Percentiles rank a stretch among this genome's conserved stretches.
These are phyloP conservation scores for Chrysina gloriosa DNA, from an alignment of 2,888 invertebrate genomes.

Conservation along the genomic window DNA sequence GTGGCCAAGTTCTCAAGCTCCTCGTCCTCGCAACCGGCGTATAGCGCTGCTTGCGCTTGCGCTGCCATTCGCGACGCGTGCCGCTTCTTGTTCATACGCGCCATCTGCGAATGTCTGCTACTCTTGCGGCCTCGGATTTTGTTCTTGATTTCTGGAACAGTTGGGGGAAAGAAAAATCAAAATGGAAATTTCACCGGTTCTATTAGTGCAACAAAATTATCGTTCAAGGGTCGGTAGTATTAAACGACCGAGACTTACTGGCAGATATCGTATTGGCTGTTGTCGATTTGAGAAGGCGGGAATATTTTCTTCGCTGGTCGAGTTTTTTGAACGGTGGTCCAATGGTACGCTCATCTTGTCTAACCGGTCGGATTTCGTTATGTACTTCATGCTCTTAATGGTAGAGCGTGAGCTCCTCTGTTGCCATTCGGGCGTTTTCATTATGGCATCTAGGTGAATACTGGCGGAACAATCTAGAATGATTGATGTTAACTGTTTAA, in stretches of 20 bases:
- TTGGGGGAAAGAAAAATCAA: neutral
- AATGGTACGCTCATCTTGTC: constrained; percentile 54
- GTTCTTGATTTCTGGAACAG: constrained; percentile 58
- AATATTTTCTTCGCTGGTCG: constrained; percentile 67
- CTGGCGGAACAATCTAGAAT: constrained; percentile 74
- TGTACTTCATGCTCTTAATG: constrained; percentile 60
- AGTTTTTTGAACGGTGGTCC: constrained; percentile 62
- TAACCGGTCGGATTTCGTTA: constrained; percentile 57
- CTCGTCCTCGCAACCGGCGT: constrained; percentile 50
- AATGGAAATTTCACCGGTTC: no score
- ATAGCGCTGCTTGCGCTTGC: constrained; percentile 52
- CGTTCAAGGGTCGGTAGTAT: no score
- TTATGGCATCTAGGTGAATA: constrained; percentile 77
- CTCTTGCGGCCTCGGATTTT: constrained; percentile 60
- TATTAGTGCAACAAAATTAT: no score
- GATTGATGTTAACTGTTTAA: neutral
- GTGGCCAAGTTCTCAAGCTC: constrained; percentile 49
- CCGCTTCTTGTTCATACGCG: constrained; percentile 55
- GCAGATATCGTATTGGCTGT: constrained; percentile 66
- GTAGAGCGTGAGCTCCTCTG: constrained; percentile 70
- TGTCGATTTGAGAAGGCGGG: constrained; percentile 58
- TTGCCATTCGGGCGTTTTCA: constrained; percentile 85
- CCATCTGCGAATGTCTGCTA: constrained; percentile 50
- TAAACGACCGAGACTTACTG: constrained; percentile 65
- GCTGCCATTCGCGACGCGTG: constrained; percentile 53